Base-by-base conservation (phyloP, 2,797 vertebrate species). In the Rousettus madagascariensis region DNA sequence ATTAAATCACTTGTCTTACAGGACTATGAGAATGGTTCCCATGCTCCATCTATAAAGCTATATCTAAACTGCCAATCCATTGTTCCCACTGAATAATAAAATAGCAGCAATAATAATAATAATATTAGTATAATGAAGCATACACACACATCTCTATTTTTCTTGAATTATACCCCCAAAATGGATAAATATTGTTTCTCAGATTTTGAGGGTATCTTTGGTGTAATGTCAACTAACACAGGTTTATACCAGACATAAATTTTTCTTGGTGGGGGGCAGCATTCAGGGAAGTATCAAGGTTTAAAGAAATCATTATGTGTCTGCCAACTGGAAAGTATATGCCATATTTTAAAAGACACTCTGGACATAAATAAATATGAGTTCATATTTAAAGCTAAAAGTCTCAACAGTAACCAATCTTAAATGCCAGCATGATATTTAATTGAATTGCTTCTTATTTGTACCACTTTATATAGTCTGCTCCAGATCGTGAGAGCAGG, bases 291-390 rank as follows among this genome's bases (percentile, higher is more conserved):
- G 6, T 41, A 69, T 11, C 28, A 86, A 71, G 0, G 0, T 92
- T 49, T 66, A 91, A 94, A 33, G 78, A 85, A 69, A 91, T 66
- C 11, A 66, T 88, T 75, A 30, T 66, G 41, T 82, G 46, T 28
- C 43, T 79, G 49, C 38, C 74, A 90, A 59, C 0, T 91, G 30
- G 26, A 74, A 95, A 88, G 12, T 1, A 83, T 10, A 55, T 75
- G n/a, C 20, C n/a, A n/a, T 82, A 66, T 95, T 93, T 95, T 88
- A 46, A 72, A 90, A 90, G 33, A 71, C 59, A 92, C n/a, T 75
- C 17, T 92, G 30, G 11, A 77, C 2, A 79, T 90, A 80, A 87
- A 68, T 89, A 90, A 95, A 87, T 69, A 65, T 30, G 15, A 91
- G 5, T 80, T 92, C 49, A 46, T 59, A 75, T 72, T 91, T 94